Base-by-base conservation (phyloP, 2,797 vertebrate species). In the Spizella passerina region DNA sequence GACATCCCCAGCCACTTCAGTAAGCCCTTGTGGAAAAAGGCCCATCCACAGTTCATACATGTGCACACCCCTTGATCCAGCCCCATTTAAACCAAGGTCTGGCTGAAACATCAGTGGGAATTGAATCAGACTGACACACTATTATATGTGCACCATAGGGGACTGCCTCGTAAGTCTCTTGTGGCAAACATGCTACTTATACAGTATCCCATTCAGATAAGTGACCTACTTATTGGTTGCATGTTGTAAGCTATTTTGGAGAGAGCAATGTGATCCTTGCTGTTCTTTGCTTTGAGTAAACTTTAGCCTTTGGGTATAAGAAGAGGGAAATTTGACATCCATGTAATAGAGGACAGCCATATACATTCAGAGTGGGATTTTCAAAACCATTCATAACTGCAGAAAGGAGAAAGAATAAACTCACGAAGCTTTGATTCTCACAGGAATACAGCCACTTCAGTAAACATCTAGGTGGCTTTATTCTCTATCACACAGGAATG, bases 211-310 rank as follows among this genome's bases (percentile, higher is more conserved):
- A 60, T 91, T 95, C 93, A 79, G 82, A 93, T 84, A 60, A 79
- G 86, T 91, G 94, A 94, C 95, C 96, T 96, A 96, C 86, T 94
- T 91, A 94, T 72, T 79, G 80, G 91, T 65, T 90, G 91, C 63
- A 72, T 14, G 0, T 94, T 93, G 95, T 94, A 95, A 95, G 87
- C 82, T 87, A 69, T 95, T 96, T 91, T 89, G 84, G 79, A 0
- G 6, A 88, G 63, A 83, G 80, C 55, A 75, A 56, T 7, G 47
- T 30, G 87, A 96, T 94, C 80, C 82, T 86, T 88, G 85, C 85
- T 96, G 93, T 76, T 96, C 72, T 77, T 69, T 94, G 87, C 93
- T 96, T 91, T 72, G 66, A 86, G 82, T 88, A 94, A 94, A 90
- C 88, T 83, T 91, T 63, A 93, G 90, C 63, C 82, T 82, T 86